Conservation (phyloP, 2,888 invertebrate genomes). For the Acanthosepion lycidas region DNA sequence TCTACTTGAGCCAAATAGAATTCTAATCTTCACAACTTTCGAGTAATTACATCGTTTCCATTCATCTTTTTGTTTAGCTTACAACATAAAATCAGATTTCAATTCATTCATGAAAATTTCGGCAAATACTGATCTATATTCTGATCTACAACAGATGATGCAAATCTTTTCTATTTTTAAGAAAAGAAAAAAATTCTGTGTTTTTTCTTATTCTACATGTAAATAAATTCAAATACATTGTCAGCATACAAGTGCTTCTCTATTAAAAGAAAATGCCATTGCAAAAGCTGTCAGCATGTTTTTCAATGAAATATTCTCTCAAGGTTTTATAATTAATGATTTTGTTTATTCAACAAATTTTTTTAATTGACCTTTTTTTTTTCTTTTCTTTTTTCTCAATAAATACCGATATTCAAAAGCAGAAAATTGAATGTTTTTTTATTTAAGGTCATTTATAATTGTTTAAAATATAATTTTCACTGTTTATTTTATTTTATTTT, state of each 20-base stretch:
- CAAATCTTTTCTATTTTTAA: conserved; percentile 1
- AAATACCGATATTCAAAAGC: not conserved
- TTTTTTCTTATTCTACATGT: not conserved
- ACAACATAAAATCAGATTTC: not conserved
- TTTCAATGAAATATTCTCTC: not conserved
- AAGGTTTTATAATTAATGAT: not conserved
- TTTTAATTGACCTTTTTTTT: not conserved
- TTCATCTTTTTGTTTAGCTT: not conserved
- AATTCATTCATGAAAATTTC: not conserved
- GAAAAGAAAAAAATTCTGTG: not conserved
- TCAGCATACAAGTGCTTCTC: not conserved
- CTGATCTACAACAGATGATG: not conserved
- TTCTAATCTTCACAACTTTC: not conserved
- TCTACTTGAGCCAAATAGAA: not conserved
- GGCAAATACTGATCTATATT: not conserved
- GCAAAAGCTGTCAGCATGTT: not conserved
- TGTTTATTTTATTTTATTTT: not conserved
- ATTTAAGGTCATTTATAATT: not conserved
- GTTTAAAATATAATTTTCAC: not conserved
- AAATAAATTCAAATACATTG: not conserved
- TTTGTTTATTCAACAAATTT: not conserved
- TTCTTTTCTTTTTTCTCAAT: not conserved
- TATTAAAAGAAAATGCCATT: not conserved
- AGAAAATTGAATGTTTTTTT: not conserved
- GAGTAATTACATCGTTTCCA: not conserved